Conservation (phyloP, 2,797 vertebrate species). For the Cichlasoma orientale region DNA sequence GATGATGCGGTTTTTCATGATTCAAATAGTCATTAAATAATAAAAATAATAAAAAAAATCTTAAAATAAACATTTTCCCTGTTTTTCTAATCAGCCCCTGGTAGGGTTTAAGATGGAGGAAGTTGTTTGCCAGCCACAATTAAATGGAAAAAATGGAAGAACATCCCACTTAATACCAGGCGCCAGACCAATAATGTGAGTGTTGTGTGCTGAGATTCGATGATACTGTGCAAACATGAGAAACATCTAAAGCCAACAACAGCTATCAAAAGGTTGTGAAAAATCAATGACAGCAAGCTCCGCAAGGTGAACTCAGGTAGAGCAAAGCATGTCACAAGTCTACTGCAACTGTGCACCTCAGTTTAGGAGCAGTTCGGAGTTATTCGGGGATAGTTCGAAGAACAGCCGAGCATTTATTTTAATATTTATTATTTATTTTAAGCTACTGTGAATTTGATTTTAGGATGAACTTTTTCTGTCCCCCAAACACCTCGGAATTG, state of each 20-base stretch:
- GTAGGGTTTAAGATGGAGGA: not conserved
- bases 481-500: slow-evolving; percentile 12
- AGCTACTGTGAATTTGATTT: not conserved
- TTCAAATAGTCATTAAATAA: too few species aligned
- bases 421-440: not conserved
- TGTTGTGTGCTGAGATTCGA: not conserved
- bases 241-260: not conserved
- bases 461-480: not conserved
- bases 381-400: not conserved
- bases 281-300: not conserved
- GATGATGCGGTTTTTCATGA: too few species aligned
- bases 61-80: not conserved
- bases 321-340: not conserved
- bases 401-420: not conserved
- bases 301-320: not conserved
- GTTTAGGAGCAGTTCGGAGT: not conserved
- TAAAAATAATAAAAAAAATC: too few species aligned
- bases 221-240: not conserved
- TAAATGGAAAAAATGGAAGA: not conserved
- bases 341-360: not conserved
- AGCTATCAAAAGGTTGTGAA: not conserved
- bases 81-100: not conserved
- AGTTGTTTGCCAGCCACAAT: not conserved
- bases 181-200: not conserved
- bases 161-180: not conserved